Conservation (phyloP, 2,797 vertebrate species). For the Danio kyathit region DNA sequence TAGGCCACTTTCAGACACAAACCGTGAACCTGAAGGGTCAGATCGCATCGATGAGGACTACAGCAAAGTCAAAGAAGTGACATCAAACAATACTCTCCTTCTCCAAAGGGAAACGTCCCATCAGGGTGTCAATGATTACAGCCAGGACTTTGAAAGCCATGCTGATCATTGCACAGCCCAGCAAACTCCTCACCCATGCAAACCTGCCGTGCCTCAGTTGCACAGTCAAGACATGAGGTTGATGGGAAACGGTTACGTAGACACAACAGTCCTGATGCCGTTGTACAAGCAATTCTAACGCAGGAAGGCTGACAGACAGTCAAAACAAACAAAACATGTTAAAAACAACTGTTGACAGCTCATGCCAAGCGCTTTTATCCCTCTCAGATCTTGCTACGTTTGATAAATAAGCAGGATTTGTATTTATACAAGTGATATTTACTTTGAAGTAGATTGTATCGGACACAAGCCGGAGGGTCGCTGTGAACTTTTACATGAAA, state of each 20-base stretch:
- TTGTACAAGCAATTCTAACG: conserved; percentile 45
- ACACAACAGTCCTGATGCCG: conserved; percentile 78
- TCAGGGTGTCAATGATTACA: conserved; percentile 41
- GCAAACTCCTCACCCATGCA: conserved; percentile 66
- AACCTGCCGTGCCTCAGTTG: conserved; percentile 62
- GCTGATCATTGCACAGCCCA: conserved; percentile 49
- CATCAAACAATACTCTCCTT: conserved; percentile 80
- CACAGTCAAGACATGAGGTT: conserved; percentile 59
- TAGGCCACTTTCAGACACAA: conserved; percentile 75
- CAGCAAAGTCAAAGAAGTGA: conserved; percentile 85
- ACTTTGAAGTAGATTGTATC: not conserved
- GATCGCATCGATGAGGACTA: conserved; percentile 77
- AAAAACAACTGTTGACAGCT: conserved; percentile 7
- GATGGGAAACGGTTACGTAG: conserved; percentile 85
- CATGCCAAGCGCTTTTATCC: conserved; percentile 6
- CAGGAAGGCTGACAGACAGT: not conserved
- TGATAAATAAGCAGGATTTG: not conserved
- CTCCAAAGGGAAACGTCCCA: conserved; percentile 77
- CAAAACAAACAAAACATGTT: too few relatives aligned
- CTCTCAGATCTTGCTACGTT: not conserved
- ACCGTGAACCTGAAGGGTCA: not conserved
- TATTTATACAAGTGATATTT: conserved; percentile 3
- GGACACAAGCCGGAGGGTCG: not conserved
- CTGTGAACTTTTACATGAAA: not conserved
- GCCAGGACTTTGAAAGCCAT: conserved; percentile 64